Evolutionary conservation across 2,113 vertebrate species (phyloP).

Genomic region (Anoura caudifer): DNA sequence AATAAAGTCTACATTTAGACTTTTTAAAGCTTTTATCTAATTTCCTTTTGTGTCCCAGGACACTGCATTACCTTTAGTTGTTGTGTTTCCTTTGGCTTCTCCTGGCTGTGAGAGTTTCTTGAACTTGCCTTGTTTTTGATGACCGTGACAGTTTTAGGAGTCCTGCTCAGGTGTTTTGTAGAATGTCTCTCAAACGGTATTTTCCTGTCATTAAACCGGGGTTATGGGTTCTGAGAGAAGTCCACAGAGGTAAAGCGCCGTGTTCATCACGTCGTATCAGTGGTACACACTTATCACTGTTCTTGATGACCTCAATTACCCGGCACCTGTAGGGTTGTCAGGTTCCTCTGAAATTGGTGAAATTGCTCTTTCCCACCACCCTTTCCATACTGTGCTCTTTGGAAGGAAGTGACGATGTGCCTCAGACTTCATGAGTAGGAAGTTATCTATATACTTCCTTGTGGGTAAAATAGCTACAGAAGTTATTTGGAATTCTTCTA

Average conservation of each 20-base stretch:
- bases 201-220: background rate
- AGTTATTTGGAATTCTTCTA: background rate
- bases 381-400: background rate
- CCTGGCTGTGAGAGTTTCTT: background rate
- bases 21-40: background rate
- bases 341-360: background rate
- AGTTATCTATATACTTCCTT: background rate
- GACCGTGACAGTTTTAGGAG: background rate
- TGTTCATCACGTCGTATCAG: background rate
- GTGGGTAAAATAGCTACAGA: background rate
- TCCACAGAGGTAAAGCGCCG: background rate
- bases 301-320: background rate
- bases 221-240: background rate
- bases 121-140: background rate
- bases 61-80: background rate
- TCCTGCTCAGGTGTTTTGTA: background rate
- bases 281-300: background rate
- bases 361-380: background rate
- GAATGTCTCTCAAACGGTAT: background rate
- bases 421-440: background rate
- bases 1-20: background rate
- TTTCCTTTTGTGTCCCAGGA: background rate
- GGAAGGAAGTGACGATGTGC: background rate
- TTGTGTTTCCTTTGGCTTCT: background rate
- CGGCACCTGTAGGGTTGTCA: background rate